Conservation (phyloP, 2,797 vertebrate genomes). For the Argyrosomus regius region DNA sequence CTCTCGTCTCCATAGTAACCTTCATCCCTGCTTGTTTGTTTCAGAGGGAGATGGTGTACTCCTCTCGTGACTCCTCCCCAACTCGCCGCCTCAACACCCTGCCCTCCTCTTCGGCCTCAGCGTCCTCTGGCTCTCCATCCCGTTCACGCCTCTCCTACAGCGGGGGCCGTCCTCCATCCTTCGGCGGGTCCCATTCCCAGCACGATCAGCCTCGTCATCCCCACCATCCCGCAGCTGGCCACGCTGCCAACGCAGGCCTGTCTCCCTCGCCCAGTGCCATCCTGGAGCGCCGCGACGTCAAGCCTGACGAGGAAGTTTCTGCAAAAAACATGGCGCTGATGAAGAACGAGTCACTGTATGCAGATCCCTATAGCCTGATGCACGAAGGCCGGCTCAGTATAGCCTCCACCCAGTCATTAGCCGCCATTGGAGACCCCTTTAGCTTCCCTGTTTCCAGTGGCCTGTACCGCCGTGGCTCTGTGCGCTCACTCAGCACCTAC, state of each 20-base stretch:
- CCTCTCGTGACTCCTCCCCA: constrained; percentile 96
- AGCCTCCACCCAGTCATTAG: constrained; percentile 93
- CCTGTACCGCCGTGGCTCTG: constrained; percentile 94
- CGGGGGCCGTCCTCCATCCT: constrained; percentile 93
- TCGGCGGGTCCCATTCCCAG: constrained; percentile 87
- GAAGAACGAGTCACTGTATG: constrained; percentile 95
- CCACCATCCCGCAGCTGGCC: constrained; percentile 86
- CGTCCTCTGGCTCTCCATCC: constrained; percentile 92
- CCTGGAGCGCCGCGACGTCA: constrained; percentile 96
- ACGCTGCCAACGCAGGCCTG: constrained; percentile 85
- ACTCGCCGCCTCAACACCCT: constrained; percentile 96
- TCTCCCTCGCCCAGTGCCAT: constrained; percentile 97
- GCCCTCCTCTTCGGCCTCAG: constrained; percentile 89
- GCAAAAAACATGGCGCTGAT: constrained; percentile 94
- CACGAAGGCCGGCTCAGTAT: constrained; percentile 97
- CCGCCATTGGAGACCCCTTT: constrained; percentile 93
- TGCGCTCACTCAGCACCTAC: constrained; percentile 97
- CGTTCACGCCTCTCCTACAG: constrained; percentile 97
- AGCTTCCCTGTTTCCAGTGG: constrained; percentile 90
- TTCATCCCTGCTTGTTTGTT: constrained; percentile 46
- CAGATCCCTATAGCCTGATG: constrained; percentile 94
- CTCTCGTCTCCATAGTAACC: constrained; percentile 71
- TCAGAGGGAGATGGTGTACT: constrained; percentile 98
- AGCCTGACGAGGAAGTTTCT: constrained; percentile 95
- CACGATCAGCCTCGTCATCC: constrained; percentile 87